Base-by-base conservation (phyloP, 2,113 vertebrate species). In the Melanerpes formicivorus region DNA sequence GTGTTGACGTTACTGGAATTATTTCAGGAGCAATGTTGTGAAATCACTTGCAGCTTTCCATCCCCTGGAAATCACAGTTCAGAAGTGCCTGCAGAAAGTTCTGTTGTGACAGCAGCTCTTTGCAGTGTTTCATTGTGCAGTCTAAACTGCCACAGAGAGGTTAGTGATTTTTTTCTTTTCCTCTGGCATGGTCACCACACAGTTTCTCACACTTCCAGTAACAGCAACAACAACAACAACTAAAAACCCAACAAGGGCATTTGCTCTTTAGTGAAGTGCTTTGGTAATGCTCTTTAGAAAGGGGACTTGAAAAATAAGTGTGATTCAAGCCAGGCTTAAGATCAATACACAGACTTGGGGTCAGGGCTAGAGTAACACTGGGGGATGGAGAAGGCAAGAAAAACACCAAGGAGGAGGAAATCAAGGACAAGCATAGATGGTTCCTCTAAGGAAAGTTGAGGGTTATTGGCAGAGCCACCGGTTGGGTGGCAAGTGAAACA, bases 191-290 rank as follows among this genome's bases (percentile, higher is more conserved):
- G 85, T 65, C 62, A 81, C 77, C 69, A 50, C 5, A 0, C 76
- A 8, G 87, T 90, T 95, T 73, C 73, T 96, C 87, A 90, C 90
- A 90, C 85, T 90, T 87, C 55, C 92, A 90, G 59, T 90, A 95
- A 90, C 92, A 93, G 87, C 14, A 44, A 15, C 14, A 44, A 44
- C 42, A 91, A 40, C 37, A 69, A 90, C 80, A 90, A 34, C 34
- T 34, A 34, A 23, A 50, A 50, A 50, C 19, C 9, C 78, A 92
- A 87, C 87, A 91, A 95, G 95, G 88, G 76, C 85, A 86, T 75
- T 95, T 78, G 65, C 76, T 93, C n/a, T 80, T 88, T 27, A 66
- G 85, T 55, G 69, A 82, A 94, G 84, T 87, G 87, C 30, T 90
- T 82, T 65, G 54, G 75, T 78, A 74, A 6, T 66, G 82, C 70